Percentiles rank a stretch among this genome's conserved stretches.
Evolutionary conservation across 1,140 invertebrate genomes (phyloP).

Genomic region (Apis dorsata): DNA sequence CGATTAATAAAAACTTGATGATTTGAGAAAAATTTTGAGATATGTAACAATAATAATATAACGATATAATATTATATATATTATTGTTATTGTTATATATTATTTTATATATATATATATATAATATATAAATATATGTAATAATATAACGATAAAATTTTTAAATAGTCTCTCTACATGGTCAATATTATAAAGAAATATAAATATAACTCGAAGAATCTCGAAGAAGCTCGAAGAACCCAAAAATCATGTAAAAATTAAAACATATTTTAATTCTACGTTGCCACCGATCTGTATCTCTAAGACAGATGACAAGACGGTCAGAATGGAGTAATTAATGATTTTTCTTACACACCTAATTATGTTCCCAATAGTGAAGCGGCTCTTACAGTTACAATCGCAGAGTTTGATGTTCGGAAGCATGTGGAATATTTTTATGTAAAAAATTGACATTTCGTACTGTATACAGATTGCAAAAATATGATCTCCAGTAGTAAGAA

Average conservation of each 20-base stretch:
- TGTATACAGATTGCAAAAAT: conserved; percentile 35
- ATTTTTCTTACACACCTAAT: conserved; percentile 10
- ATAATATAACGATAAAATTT: no score
- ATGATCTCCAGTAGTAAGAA: conserved; percentile 22
- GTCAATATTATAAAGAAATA: no score
- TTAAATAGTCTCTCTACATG: no score
- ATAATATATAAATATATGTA: no score
- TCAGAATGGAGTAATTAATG: not conserved
- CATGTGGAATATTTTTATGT: not conserved
- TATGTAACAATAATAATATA: no score
- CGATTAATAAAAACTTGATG: no score
- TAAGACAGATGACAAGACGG: not conserved
- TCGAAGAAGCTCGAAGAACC: not conserved
- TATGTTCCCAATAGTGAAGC: conserved; percentile 37
- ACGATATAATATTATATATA: no score
- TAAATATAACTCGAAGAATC: not conserved
- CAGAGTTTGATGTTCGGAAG: conserved; percentile 10
- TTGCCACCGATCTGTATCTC: not conserved
- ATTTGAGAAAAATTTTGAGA: no score
- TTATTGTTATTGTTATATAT: no score
- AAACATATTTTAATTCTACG: conserved; percentile 1
- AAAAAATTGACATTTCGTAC: not conserved
- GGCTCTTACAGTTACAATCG: conserved; percentile 17
- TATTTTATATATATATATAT: no score
- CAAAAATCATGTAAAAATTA: not conserved